A percentile compares a stretch with the other conserved stretches of the same genome.
Evolutionary conservation across 2,888 invertebrate species (phyloP).

Genomic region (Drosophila birchii): DNA sequence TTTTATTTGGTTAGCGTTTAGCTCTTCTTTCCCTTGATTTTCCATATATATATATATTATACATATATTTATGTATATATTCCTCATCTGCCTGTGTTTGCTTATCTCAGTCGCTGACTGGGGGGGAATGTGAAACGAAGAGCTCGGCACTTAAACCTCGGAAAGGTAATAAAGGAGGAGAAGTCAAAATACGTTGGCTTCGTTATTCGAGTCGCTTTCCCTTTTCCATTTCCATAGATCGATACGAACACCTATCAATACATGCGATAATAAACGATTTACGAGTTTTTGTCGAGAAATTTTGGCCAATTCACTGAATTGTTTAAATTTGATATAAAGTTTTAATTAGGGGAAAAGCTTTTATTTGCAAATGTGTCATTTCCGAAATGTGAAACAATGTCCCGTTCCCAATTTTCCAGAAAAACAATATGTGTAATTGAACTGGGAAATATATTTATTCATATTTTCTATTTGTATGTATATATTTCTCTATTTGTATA

Average conservation of each 20-base stretch:
- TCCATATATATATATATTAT: neutral
- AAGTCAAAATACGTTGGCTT: slow-evolving; percentile 34
- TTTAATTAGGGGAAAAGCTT: neutral
- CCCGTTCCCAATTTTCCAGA: neutral
- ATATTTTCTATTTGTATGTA: neutral
- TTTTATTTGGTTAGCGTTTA: slow-evolving; percentile 67
- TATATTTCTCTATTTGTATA: neutral
- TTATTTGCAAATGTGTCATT: neutral
- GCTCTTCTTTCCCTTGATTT: slow-evolving; percentile 17
- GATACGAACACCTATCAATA: slow-evolving; percentile 34
- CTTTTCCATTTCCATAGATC: slow-evolving; percentile 29
- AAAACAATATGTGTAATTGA: neutral
- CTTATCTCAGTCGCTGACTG: slow-evolving; percentile 42
- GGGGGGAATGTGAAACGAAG: slow-evolving; percentile 23
- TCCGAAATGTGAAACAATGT: neutral
- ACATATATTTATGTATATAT: slow-evolving; percentile 2
- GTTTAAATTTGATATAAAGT: slow-evolving; percentile 4
- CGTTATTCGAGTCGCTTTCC: slow-evolving; percentile 33
- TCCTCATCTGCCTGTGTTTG: slow-evolving; percentile 15
- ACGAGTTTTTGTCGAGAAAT: slow-evolving; percentile 47
- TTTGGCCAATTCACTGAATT: slow-evolving; percentile 60
- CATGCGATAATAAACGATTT: slow-evolving; percentile 57
- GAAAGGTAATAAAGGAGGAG: slow-evolving; percentile 58
- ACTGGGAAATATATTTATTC: neutral
- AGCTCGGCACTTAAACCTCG: slow-evolving; percentile 50